These are phyloP conservation scores for Adineta ricciae DNA, from an alignment of 2,888 invertebrate species.

Conservation along the genomic window DNA sequence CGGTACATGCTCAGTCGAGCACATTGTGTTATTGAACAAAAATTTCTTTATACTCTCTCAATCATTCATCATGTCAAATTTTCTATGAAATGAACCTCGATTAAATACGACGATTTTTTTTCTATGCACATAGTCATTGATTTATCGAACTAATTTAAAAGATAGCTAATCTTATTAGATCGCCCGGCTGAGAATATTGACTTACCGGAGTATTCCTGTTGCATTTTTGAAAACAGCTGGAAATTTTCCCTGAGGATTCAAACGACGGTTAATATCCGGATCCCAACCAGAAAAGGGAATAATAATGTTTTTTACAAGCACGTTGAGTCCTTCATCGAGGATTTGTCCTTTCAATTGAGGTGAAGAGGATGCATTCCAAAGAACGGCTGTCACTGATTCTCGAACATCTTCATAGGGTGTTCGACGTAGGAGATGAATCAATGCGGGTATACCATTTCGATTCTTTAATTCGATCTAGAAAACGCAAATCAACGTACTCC, in stretches of 20 bases:
- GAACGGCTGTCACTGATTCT: conserved; percentile 75
- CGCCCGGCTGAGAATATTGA: too few species aligned
- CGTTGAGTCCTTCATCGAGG: conserved; percentile 82
- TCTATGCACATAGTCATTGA: too few species aligned
- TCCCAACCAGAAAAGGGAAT: conserved; percentile 63
- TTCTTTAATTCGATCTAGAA: conserved; percentile 72
- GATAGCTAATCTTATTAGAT: too few species aligned
- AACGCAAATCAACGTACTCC: neutral
- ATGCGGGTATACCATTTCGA: conserved; percentile 78
- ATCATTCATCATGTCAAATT: neutral
- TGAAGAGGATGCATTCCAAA: conserved; percentile 98
- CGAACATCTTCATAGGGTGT: conserved; percentile 81
- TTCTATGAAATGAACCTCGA: too few species aligned
- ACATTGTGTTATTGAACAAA: too few species aligned
- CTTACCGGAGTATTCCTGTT: conserved; percentile 74
- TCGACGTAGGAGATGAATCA: conserved; percentile 74
- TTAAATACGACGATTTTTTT: too few species aligned
- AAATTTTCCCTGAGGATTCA: conserved; percentile 57
- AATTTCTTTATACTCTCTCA: neutral
- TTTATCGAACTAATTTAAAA: too few species aligned
- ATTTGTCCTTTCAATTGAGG: conserved; percentile 88
- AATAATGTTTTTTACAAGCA: conserved; percentile 82
- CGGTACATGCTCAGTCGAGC: too few species aligned
- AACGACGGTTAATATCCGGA: neutral
- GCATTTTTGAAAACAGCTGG: conserved; percentile 90